Evolutionary conservation across 2,113 vertebrate species (phyloP).

Genomic region (Vanacampus margaritifer): DNA sequence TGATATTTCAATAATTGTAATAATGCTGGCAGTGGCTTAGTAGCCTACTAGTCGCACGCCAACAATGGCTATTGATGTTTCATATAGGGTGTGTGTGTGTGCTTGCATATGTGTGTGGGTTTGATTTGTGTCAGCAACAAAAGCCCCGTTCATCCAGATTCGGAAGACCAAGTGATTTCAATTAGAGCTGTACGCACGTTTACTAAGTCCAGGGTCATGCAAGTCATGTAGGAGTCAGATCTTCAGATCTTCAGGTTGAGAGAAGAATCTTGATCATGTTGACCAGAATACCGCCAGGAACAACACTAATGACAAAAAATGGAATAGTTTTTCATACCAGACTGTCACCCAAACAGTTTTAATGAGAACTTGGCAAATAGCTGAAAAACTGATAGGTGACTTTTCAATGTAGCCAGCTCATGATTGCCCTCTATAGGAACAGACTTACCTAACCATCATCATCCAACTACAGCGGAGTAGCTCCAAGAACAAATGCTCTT

Average conservation of each 20-base stretch:
- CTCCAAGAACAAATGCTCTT: conserved; percentile 60
- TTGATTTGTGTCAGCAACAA: conserved; percentile 55
- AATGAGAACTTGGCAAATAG: not conserved
- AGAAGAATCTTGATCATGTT: conserved; percentile 39
- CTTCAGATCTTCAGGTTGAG: conserved; percentile 49
- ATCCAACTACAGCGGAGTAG: conserved; percentile 22
- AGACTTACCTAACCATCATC: not conserved
- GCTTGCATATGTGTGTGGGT: conserved; percentile 19
- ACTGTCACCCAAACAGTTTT: conserved; percentile 7
- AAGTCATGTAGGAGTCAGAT: conserved; percentile 59
- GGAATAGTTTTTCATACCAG: conserved; percentile 9
- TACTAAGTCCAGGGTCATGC: conserved; percentile 62
- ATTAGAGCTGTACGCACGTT: conserved; percentile 70
- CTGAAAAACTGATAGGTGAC: not conserved
- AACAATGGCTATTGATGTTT: no score
- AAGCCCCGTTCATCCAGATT: conserved; percentile 61
- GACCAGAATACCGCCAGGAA: conserved; percentile 13
- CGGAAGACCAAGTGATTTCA: conserved; percentile 72
- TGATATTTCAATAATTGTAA: no score
- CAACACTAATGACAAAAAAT: conserved; percentile 19
- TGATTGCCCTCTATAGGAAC: not conserved
- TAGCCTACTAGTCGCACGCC: no score
- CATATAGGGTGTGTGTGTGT: not conserved
- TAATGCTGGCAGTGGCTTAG: no score
- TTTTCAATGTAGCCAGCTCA: not conserved